phyloP scores from a whole-genome alignment of 2,113 vertebrate genomes.

The Triplophysa rosa region DNA sequence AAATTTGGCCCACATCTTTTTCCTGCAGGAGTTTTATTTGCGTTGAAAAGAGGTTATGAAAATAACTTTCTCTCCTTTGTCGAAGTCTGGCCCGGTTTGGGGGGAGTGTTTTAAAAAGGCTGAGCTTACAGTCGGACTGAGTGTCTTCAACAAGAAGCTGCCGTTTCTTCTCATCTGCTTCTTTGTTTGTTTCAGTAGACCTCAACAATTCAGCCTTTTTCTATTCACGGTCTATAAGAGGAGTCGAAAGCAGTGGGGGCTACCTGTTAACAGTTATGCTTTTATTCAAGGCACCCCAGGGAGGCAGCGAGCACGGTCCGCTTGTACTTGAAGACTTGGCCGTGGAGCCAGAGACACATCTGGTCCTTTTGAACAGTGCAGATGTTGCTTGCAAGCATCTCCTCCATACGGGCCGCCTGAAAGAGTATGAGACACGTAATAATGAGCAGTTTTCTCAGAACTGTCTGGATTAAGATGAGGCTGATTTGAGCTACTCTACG shows the following conservation, averaged over 20 bases:
- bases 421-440: slow-evolving; percentile 15
- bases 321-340: slow-evolving; percentile 70
- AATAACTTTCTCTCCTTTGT: slow-evolving; percentile 62
- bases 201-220: slow-evolving; percentile 29
- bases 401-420: slow-evolving; percentile 37
- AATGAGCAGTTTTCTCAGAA: slow-evolving; percentile 18
- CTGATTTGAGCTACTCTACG: not conserved
- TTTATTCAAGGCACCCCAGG: slow-evolving; percentile 71
- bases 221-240: slow-evolving; percentile 49
- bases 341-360: slow-evolving; percentile 68
- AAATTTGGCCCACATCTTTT: slow-evolving; percentile 62
- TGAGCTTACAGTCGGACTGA: not conserved
- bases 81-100: slow-evolving; percentile 38
- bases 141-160: not conserved
- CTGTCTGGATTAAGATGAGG: slow-evolving; percentile 15
- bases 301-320: slow-evolving; percentile 59
- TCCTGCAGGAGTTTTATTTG: slow-evolving; percentile 63
- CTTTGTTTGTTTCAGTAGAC: slow-evolving; percentile 48
- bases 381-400: slow-evolving; percentile 65
- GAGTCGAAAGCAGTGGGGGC: slow-evolving; percentile 60
- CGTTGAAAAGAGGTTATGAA: slow-evolving; percentile 68
- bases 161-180: slow-evolving; percentile 21
- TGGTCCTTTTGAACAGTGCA: slow-evolving; percentile 66
- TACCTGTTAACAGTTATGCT: slow-evolving; percentile 75
- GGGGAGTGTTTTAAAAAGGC: not conserved